Conservation (phyloP, 2,888 invertebrate genomes). For the Cepaea hortensis region DNA sequence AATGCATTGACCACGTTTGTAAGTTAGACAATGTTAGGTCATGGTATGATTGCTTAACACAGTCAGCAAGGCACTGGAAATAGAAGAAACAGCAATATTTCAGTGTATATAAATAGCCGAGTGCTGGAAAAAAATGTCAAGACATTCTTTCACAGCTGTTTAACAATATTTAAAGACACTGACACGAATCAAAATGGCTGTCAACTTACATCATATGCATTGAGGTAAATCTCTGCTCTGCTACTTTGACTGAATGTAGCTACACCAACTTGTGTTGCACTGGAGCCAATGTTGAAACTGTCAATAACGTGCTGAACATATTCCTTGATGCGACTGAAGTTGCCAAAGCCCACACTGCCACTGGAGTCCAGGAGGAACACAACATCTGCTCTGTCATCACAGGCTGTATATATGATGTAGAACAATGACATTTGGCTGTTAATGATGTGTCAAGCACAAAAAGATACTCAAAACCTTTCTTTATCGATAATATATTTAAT, state of each 20-base stretch:
- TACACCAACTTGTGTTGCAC: conserved; percentile 65
- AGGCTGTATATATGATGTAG: conserved; percentile 55
- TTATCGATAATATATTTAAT: too few relatives aligned
- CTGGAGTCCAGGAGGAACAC: conserved; percentile 69
- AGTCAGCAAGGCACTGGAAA: too few relatives aligned
- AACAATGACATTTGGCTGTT: not conserved
- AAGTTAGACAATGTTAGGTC: too few relatives aligned
- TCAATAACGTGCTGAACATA: conserved; percentile 63
- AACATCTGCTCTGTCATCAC: conserved; percentile 64
- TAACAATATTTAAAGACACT: too few relatives aligned
- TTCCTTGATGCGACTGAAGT: conserved; percentile 64
- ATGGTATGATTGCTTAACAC: too few relatives aligned
- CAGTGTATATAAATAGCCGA: too few relatives aligned
- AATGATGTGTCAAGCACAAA: not conserved
- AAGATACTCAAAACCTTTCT: too few relatives aligned
- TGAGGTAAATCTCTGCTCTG: conserved; percentile 64
- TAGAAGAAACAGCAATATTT: too few relatives aligned
- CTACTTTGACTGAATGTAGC: conserved; percentile 64
- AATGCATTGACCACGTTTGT: too few relatives aligned
- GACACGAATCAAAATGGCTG: not conserved
- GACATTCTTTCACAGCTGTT: too few relatives aligned
- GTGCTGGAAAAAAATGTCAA: too few relatives aligned
- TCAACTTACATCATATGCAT: conserved; percentile 55
- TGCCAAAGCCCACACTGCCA: conserved; percentile 67
- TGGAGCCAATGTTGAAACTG: conserved; percentile 61